Conservation (phyloP, 2,888 invertebrate species). For the Ophonus ardosiacus region DNA sequence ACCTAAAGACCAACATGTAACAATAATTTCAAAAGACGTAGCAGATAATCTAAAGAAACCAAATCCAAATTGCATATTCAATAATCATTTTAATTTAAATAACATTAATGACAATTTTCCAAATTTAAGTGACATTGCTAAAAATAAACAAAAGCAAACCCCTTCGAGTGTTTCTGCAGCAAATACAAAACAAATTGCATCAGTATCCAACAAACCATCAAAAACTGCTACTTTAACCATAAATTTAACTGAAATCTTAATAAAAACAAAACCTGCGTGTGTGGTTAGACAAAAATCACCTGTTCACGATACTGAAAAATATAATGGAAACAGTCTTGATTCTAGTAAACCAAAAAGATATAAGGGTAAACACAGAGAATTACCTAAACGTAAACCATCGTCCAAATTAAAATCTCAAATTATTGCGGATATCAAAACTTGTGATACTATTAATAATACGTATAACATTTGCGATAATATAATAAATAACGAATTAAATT, state of each 20-base stretch:
- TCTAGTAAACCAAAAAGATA: constrained; percentile 67
- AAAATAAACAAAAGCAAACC: not conserved
- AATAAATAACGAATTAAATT: constrained; percentile 78
- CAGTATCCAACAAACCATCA: not conserved
- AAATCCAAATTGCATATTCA: constrained; percentile 11
- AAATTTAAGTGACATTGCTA: not conserved
- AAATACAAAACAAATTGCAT: not conserved
- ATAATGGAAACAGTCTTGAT: constrained; percentile 68
- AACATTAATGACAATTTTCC: constrained; percentile 51
- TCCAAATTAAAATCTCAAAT: constrained; percentile 68
- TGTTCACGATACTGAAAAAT: not conserved
- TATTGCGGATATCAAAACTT: constrained; percentile 24
- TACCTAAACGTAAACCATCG: constrained; percentile 66
- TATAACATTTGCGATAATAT: constrained; percentile 80
- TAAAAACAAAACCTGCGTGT: constrained; percentile 25
- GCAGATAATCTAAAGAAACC: constrained; percentile 45
- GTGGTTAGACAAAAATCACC: constrained; percentile 11
- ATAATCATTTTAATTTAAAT: not conserved
- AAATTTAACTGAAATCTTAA: constrained; percentile 55
- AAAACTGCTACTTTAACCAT: constrained; percentile 19
- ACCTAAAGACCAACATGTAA: constrained; percentile 64
- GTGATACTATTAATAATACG: not conserved
- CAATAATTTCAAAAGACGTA: constrained; percentile 66
- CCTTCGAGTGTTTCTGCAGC: not conserved
- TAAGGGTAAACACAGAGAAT: constrained; percentile 68